Percentiles rank a stretch among this genome's conserved stretches.
phyloP scores from a whole-genome alignment of 1,140 invertebrate species.

The Sinella curviseta region DNA sequence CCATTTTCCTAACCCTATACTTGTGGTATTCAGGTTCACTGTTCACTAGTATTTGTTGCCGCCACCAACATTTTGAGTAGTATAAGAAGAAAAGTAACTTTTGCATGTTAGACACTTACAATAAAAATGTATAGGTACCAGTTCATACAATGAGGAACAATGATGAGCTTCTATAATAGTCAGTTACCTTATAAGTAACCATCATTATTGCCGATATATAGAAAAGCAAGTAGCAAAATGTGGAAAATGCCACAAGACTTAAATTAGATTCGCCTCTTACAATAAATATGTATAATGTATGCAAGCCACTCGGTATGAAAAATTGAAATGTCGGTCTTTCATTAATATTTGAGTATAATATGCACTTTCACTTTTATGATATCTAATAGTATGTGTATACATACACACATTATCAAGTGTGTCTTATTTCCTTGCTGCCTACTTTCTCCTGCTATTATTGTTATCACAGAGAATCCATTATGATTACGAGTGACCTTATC shows the following conservation, averaged over 20 bases:
- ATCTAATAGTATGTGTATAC: not conserved
- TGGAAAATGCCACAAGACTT: slow-evolving; percentile 1
- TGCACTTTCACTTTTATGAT: slow-evolving; percentile 21
- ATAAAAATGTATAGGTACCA: too few relatives aligned
- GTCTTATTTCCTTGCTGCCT: not conserved
- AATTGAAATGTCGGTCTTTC: slow-evolving; percentile 5
- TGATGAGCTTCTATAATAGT: not conserved
- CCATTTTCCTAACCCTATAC: too few relatives aligned
- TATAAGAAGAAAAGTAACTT: too few relatives aligned
- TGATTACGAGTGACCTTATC: slow-evolving; percentile 14
- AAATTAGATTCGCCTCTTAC: not conserved
- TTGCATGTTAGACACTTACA: too few relatives aligned
- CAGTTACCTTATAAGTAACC: too few relatives aligned
- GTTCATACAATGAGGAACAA: not conserved
- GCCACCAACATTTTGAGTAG: too few relatives aligned
- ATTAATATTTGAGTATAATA: not conserved
- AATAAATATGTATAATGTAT: too few relatives aligned
- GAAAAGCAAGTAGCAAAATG: too few relatives aligned
- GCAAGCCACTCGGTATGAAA: too few relatives aligned
- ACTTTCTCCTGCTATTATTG: not conserved
- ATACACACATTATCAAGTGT: not conserved
- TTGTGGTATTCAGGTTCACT: slow-evolving; percentile 21
- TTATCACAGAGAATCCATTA: not conserved
- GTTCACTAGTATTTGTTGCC: not conserved
- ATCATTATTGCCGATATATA: too few relatives aligned